Evolutionary conservation across 1,140 invertebrate species (phyloP), one percentile per base, ranked within the genome.

Genomic region (Caenorhabditis inopinata): DNA sequence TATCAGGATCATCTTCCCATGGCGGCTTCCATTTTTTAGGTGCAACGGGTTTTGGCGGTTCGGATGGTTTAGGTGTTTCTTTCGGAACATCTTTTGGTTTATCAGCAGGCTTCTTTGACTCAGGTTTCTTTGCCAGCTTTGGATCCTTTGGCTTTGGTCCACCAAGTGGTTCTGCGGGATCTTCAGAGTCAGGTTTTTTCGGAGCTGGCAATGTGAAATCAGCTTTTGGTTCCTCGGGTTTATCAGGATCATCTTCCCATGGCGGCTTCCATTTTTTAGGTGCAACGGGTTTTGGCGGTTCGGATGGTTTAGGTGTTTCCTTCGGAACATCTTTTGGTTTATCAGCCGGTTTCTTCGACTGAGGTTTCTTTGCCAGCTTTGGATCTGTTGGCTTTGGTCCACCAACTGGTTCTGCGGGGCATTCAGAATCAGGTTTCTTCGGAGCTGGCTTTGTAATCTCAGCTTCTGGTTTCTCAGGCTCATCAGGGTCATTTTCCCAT

Each of bases 1-100:
- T 16, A 29, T 58, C 58, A 1, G 32, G n/a, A 29, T 68, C 58
- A 6, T 18, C 16, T 68, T 68, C 58, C 58, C 58, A 68, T 68
- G 58, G 58, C 4, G 58, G 58, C n/a, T 68, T 68, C 58, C 58
- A 68, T 12, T 68, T 68, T 18, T 68, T 68, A 0, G 58, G 58
- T 2, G 58, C 58, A 18, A 18, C 58, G n/a, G 58, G 58, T 21
- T 68, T 68, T 21, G 58, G 32, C 11, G 58, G 58, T 16, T 68
- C 58, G n/a, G 32, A 29, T 11, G 58, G 32, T 38, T 68, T 32
- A 3, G 51, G 27, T 9, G 51, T 2, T 32, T 58, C 51, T 12
- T 68, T 68, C 27, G 58, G 58, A 2, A 29, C 12, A 4, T 58
- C 51, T 18, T 68, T 68, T 38, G 58, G 58, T 21, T 68, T 68